Evolutionary conservation across 2,888 invertebrate genomes (phyloP).

Genomic region (Urechis unicinctus): DNA sequence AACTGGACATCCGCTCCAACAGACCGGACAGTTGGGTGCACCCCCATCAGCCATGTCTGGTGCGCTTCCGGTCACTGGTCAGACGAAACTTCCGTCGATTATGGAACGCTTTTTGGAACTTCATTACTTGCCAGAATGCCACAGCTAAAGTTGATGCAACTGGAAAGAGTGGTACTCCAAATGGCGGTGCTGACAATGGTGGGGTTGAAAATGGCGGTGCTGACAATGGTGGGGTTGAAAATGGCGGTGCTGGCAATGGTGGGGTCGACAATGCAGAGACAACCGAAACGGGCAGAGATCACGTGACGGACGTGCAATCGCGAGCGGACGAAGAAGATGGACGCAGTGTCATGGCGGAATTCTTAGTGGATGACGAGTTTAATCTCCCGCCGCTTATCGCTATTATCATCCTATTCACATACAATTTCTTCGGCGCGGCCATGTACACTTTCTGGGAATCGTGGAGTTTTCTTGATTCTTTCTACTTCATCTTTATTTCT

Average conservation of each 20-base stretch:
- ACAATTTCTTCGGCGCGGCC: constrained; percentile 80
- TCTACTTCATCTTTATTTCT: constrained; percentile 95
- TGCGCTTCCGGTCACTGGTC: neutral
- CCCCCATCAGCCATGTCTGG: neutral
- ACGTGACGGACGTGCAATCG: neutral
- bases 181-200: too few relatives aligned
- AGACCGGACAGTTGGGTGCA: neutral
- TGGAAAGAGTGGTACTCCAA: neutral
- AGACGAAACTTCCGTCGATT: neutral
- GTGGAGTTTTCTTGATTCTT: constrained; percentile 88
- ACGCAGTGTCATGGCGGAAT: neutral
- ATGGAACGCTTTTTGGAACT: neutral
- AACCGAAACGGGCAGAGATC: too few relatives aligned
- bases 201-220: too few relatives aligned
- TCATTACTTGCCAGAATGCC: neutral
- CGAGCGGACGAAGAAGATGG: neutral
- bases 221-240: too few relatives aligned
- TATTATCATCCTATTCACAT: constrained; percentile 71
- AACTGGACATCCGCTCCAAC: neutral
- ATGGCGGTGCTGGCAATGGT: too few relatives aligned
- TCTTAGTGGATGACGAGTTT: constrained; percentile 63
- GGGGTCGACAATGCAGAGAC: too few relatives aligned
- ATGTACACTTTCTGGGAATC: constrained; percentile 58
- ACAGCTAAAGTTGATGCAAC: neutral
- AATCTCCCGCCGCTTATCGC: constrained; percentile 89